Conservation (phyloP, 2,113 vertebrate genomes). For the Semnornis frantzii region DNA sequence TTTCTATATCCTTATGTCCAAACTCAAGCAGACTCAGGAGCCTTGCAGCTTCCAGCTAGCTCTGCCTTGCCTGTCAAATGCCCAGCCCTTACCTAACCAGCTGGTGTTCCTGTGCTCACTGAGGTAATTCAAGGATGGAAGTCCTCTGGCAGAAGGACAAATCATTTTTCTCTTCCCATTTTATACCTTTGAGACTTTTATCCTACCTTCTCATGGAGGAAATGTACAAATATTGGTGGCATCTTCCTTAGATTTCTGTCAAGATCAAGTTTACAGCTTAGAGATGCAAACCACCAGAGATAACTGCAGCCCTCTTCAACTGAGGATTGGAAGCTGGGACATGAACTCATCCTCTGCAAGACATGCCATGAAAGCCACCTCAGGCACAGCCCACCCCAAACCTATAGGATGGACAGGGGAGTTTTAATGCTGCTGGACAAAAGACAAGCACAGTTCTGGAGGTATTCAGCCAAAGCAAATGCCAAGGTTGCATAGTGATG, state of each 20-base stretch:
- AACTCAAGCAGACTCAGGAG: slow-evolving; percentile 25
- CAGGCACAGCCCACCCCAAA: neutral
- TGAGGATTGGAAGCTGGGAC: neutral
- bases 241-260: neutral
- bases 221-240: neutral
- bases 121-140: neutral
- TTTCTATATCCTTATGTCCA: slow-evolving; percentile 11
- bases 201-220: neutral
- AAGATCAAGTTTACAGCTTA: neutral
- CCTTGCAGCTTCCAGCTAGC: neutral
- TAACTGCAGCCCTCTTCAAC: neutral
- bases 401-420: neutral
- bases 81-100: neutral
- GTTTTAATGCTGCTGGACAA: neutral
- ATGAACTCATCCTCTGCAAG: neutral
- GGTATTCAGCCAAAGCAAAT: neutral
- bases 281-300: neutral
- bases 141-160: neutral
- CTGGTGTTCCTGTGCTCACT: neutral
- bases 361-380: neutral
- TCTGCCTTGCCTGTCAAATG: neutral
- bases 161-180: neutral
- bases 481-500: neutral
- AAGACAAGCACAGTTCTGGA: neutral
- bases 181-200: neutral